Percentiles rank a stretch among this genome's conserved stretches.
Evolutionary conservation across 1,140 invertebrate genomes (phyloP).

Genomic region (Amyelois transitella): DNA sequence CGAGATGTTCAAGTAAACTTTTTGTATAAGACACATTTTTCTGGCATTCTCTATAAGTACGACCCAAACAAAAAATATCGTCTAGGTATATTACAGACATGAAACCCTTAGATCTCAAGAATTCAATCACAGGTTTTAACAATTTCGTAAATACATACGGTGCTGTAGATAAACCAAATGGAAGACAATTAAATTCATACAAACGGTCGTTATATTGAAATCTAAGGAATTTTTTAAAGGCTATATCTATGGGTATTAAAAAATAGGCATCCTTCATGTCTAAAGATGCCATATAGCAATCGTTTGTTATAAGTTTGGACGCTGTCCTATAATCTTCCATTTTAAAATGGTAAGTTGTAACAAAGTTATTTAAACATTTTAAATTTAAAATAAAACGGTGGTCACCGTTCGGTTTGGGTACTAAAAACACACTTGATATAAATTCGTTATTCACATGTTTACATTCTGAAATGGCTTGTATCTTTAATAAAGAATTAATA

Average conservation of each 20-base stretch:
- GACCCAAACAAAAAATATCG: background rate
- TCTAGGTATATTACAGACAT: background rate
- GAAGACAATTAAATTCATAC: slow-evolving; percentile 28
- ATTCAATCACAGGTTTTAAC: slow-evolving; percentile 1
- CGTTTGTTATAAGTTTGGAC: slow-evolving; percentile 15
- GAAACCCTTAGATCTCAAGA: background rate
- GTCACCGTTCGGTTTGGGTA: slow-evolving; percentile 28
- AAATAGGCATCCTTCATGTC: slow-evolving; percentile 38
- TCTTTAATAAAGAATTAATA: slow-evolving; percentile 5
- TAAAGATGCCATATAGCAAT: slow-evolving; percentile 25
- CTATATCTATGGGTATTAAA: slow-evolving; percentile 27
- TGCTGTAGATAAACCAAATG: slow-evolving; percentile 21
- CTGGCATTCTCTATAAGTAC: no score
- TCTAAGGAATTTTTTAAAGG: no score
- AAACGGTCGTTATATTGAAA: slow-evolving; percentile 10
- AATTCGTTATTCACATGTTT: slow-evolving; percentile 18
- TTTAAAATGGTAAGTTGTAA: slow-evolving; percentile 27
- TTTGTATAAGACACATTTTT: no score
- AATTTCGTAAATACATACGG: slow-evolving; percentile 3
- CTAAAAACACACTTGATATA: slow-evolving; percentile 29
- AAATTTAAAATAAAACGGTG: slow-evolving; percentile 35
- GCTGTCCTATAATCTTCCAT: slow-evolving; percentile 13
- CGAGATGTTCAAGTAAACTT: no score
- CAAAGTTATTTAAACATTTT: slow-evolving; percentile 32
- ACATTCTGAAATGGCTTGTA: slow-evolving; percentile 8